Conservation (phyloP, 2,888 invertebrate species). For the Exephanes ischioxanthus region DNA sequence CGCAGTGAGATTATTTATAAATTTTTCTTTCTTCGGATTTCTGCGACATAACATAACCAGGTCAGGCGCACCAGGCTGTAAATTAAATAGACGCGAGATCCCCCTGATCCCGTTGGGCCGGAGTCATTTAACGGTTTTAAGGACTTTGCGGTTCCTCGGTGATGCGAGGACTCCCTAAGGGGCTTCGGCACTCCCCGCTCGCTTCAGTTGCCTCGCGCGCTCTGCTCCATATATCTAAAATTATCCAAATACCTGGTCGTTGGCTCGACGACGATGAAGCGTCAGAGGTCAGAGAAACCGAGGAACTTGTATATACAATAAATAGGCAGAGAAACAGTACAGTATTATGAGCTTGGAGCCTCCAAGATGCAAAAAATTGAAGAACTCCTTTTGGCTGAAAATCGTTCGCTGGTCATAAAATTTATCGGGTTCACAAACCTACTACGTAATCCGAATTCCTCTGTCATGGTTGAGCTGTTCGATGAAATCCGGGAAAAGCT, state of each 20-base stretch:
- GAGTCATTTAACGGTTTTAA: slow-evolving; percentile 53
- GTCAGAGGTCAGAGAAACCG: slow-evolving; percentile 1
- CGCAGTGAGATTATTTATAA: slow-evolving; percentile 18
- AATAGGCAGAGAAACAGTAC: neutral
- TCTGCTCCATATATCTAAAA: slow-evolving; percentile 18
- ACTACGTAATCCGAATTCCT: neutral
- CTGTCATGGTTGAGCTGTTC: neutral
- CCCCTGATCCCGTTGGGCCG: slow-evolving; percentile 31
- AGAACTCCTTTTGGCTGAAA: neutral
- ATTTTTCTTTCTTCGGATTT: slow-evolving; percentile 23
- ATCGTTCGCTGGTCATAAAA: neutral
- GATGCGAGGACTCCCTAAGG: slow-evolving; percentile 16
- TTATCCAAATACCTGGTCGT: slow-evolving; percentile 45
- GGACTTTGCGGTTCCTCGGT: slow-evolving; percentile 40
- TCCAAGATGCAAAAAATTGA: too few species aligned
- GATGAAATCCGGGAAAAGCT: neutral
- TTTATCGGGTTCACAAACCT: neutral
- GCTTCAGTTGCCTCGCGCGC: slow-evolving; percentile 28
- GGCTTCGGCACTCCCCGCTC: slow-evolving; percentile 33
- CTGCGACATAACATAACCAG: slow-evolving; percentile 26
- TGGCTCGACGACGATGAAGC: slow-evolving; percentile 10
- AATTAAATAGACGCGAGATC: slow-evolving; percentile 36
- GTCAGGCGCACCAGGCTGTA: slow-evolving; percentile 14
- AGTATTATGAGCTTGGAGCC: too few species aligned
- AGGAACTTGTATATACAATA: neutral